These are phyloP conservation scores for Zaprionus tsacasi DNA, from an alignment of 1,140 invertebrate genomes.

Conservation along the genomic window DNA sequence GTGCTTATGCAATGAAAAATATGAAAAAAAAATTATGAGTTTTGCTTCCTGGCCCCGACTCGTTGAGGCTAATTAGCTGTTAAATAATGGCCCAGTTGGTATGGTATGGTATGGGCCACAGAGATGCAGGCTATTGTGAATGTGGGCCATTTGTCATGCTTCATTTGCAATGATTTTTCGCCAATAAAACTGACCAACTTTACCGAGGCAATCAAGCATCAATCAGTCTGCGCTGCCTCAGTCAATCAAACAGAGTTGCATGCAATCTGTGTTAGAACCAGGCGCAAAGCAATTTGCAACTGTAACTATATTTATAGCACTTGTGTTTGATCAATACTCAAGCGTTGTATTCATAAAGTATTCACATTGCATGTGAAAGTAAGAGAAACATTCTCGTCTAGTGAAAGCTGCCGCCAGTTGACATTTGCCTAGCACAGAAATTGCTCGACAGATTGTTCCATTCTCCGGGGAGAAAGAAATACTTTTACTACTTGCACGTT, in stretches of 20 bases:
- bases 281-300: slow-evolving; percentile 43
- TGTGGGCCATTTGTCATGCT: slow-evolving; percentile 77
- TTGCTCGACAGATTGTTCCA: slow-evolving; percentile 11
- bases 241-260: slow-evolving; percentile 47
- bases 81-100: slow-evolving; percentile 66
- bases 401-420: slow-evolving; percentile 61
- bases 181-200: slow-evolving; percentile 71
- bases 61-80: slow-evolving; percentile 64
- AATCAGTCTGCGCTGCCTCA: slow-evolving; percentile 8
- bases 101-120: neutral
- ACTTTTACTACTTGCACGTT: slow-evolving; percentile 13
- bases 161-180: slow-evolving; percentile 71
- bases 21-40: slow-evolving; percentile 65
- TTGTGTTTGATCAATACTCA: slow-evolving; percentile 70
- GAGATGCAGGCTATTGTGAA: slow-evolving; percentile 48
- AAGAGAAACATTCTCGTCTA: slow-evolving; percentile 71
- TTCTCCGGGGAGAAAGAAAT: neutral
- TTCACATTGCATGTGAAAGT: slow-evolving; percentile 70
- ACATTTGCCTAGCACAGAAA: slow-evolving; percentile 54
- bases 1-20: slow-evolving; percentile 65
- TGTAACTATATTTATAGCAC: slow-evolving; percentile 38
- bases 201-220: slow-evolving; percentile 43
- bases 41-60: slow-evolving; percentile 61
- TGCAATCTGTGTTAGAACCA: slow-evolving; percentile 55
- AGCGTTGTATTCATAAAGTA: slow-evolving; percentile 38